Evolutionary conservation across 2,113 vertebrate species (phyloP).

Genomic region (Neoarius graeffei): DNA sequence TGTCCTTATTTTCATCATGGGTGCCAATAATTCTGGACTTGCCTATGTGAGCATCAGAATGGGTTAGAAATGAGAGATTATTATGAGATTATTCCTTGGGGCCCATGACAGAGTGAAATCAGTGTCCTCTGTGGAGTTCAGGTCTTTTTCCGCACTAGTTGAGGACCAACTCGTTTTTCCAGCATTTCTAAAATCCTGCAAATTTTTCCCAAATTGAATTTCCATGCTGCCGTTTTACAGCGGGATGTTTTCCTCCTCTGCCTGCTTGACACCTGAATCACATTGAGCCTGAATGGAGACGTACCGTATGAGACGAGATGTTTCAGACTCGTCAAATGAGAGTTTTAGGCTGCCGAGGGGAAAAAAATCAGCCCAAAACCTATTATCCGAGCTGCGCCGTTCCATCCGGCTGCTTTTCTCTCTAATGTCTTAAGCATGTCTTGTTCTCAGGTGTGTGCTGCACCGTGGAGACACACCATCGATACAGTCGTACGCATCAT

Average conservation of each 20-base stretch:
- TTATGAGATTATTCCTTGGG: neutral
- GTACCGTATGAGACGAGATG: constrained; percentile 60
- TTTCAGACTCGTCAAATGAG: constrained; percentile 60
- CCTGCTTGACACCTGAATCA: constrained; percentile 29
- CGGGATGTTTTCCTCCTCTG: constrained; percentile 40
- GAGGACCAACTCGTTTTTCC: constrained; percentile 50
- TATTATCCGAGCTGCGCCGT: constrained; percentile 22
- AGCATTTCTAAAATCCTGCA: constrained; percentile 60
- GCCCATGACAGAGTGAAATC: neutral
- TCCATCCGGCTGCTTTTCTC: constrained; percentile 21
- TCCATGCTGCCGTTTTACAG: constrained; percentile 50
- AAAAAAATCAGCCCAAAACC: neutral
- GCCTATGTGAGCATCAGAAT: neutral
- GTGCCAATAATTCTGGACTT: too few species aligned
- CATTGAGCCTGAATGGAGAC: constrained; percentile 41
- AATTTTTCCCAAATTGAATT: constrained; percentile 59
- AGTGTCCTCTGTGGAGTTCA: neutral
- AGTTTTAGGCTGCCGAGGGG: constrained; percentile 55
- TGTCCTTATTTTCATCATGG: too few species aligned
- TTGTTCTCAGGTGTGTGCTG: neutral
- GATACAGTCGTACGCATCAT: neutral
- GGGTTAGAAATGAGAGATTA: neutral
- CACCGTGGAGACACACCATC: neutral
- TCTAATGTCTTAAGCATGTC: constrained; percentile 31
- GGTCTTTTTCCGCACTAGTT: neutral